Evolutionary conservation across 2,888 invertebrate genomes (phyloP), one percentile per base, ranked within the genome.

Genomic region (Aleiodes testaceus): DNA sequence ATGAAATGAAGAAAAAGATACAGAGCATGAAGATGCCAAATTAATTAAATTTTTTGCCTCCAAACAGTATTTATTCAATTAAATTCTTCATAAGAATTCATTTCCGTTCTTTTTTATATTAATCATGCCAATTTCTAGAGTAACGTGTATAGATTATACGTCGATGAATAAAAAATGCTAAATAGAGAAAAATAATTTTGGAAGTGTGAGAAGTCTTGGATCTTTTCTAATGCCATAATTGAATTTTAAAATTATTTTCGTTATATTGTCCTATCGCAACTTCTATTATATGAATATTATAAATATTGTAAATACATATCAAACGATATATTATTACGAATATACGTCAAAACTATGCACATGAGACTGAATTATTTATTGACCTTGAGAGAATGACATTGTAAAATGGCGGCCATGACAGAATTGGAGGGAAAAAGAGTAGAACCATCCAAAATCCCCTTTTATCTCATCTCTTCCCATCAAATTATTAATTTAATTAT

Each of bases 281-380:
- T 68, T 61, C 53, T 45, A 68, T 69, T 69, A 73, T 78, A 80
- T 75, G 79, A 77, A 77, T 84, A 81, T 76, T 79, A 78, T 84
- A 84, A 79, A 84, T 84, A 84, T 80, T 85, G 85, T 85, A 85
- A 14, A 59, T 59, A 59, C 85, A 85, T 85, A 85, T 85, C 85
- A 84, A 81, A 80, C 79, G 80, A 78, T 84, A 84, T 84, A 83
- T 84, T 85, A 84, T 84, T 85, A 84, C 81, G 76, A 85, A 84
- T 84, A 85, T 84, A 84, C 36, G 36, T 36, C 36, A 36, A 36
- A 11, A 36, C 9, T 36, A 36, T 9, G 4, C 36, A 36, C 36
- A 36, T 9, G 9, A 36, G 36, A 9, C 9, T 36, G 9, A 9
- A 36, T 36, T 36, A 36, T 36, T 36, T 36, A 36, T 36, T 5